Evolutionary conservation across 2,888 invertebrate species (phyloP).

Genomic region (Synergus gifuensis): DNA sequence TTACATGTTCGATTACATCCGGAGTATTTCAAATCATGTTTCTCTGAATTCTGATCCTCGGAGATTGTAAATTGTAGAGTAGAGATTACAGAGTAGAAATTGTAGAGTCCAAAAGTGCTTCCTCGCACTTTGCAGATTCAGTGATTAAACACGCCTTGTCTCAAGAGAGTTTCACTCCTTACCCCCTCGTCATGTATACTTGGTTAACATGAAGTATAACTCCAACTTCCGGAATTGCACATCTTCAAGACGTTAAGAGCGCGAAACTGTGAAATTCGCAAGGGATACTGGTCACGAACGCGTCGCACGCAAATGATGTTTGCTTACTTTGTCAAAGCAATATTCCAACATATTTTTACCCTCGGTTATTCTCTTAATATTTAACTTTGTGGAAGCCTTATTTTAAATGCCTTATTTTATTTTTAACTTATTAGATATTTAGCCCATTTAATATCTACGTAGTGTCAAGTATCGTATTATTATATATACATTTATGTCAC

Average conservation of each 20-base stretch:
- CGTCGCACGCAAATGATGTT: constrained; percentile 21
- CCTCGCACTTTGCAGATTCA: background rate
- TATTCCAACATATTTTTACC: background rate
- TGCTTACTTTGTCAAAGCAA: constrained; percentile 5
- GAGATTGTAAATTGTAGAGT: background rate
- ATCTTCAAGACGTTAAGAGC: constrained; percentile 28
- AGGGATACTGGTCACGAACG: constrained; percentile 8
- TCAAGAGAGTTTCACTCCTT: constrained; percentile 1
- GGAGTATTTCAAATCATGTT: background rate
- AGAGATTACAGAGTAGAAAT: background rate
- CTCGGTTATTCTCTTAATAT: too few relatives aligned
- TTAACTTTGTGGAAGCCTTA: too few relatives aligned
- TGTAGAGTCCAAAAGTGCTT: background rate
- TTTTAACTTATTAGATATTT: too few relatives aligned
- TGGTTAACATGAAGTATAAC: constrained; percentile 15
- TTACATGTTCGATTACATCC: constrained; percentile 43
- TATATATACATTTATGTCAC: background rate
- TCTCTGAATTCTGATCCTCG: background rate
- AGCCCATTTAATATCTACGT: too few relatives aligned
- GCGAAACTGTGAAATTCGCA: constrained; percentile 9
- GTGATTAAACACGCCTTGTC: background rate
- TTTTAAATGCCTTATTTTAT: too few relatives aligned
- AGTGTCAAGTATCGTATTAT: background rate
- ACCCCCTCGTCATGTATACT: constrained; percentile 8
- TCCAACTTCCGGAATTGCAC: constrained; percentile 12